These are phyloP conservation scores for Acropternis orthonyx DNA, from an alignment of 2,797 vertebrate genomes.

Conservation along the genomic window DNA sequence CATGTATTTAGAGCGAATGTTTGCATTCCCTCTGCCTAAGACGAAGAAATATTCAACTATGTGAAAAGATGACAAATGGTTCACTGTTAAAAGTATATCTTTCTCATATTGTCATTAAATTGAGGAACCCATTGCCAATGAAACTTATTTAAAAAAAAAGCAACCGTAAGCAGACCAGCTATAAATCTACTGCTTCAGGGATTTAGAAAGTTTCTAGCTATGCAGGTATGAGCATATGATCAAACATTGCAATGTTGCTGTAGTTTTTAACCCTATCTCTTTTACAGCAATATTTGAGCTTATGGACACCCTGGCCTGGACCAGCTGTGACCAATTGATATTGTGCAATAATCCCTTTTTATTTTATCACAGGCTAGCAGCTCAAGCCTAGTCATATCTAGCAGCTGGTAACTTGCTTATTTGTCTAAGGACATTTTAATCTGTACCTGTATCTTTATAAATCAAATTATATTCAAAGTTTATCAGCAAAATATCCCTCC, in stretches of 20 bases:
- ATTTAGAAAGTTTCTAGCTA: background rate
- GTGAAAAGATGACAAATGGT: background rate
- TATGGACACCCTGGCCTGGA: background rate
- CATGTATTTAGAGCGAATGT: background rate
- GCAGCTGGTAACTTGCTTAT: background rate
- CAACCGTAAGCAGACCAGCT: background rate
- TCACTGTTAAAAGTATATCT: background rate
- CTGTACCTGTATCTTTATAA: background rate
- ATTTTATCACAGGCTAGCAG: background rate
- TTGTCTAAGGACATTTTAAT: background rate
- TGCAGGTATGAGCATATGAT: background rate
- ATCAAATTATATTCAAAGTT: background rate
- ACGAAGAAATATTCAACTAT: background rate
- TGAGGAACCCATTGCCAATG: background rate
- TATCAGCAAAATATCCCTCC: background rate
- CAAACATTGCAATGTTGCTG: rapidly evolving
- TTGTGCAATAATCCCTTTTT: background rate
- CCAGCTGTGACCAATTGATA: background rate
- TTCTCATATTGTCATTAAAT: background rate
- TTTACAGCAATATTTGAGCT: background rate
- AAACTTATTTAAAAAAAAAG: background rate
- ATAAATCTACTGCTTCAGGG: background rate
- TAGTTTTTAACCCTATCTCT: background rate
- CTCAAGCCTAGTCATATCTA: background rate
- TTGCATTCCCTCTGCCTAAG: background rate